These are phyloP conservation scores for Caenorhabditis wallacei DNA, from an alignment of 2,888 invertebrate species.

Conservation along the genomic window DNA sequence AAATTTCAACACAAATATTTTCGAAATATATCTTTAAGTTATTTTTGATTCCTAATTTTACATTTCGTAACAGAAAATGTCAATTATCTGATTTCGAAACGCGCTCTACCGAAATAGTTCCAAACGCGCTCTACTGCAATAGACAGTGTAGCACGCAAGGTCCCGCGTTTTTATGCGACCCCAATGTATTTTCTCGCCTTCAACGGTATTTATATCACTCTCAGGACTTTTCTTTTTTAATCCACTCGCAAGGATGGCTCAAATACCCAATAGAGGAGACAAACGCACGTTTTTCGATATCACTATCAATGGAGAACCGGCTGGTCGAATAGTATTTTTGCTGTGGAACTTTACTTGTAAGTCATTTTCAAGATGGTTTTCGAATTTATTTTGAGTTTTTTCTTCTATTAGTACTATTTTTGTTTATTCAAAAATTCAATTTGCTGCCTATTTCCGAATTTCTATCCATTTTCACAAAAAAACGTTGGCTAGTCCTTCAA, in stretches of 20 bases:
- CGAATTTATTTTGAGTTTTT: background rate
- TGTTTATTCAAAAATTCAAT: too few species aligned
- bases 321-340: constrained; percentile 89
- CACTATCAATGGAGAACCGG: constrained; percentile 88
- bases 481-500: too few species aligned
- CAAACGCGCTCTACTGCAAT: background rate
- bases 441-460: too few species aligned
- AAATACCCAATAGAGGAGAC: constrained; percentile 68
- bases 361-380: background rate
- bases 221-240: background rate
- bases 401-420: too few species aligned
- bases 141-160: background rate
- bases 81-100: too few species aligned
- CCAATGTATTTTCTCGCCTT: background rate
- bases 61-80: too few species aligned
- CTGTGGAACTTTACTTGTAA: constrained; percentile 92
- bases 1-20: too few species aligned
- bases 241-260: constrained; percentile 13
- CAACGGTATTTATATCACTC: background rate
- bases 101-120: too few species aligned
- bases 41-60: too few species aligned
- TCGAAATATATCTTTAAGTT: too few species aligned
- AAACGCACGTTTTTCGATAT: constrained; percentile 95
- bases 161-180: background rate
- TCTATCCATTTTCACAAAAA: too few species aligned